These are phyloP conservation scores for Macrosiphum euphorbiae DNA, from an alignment of 2,888 invertebrate genomes.

Conservation along the genomic window DNA sequence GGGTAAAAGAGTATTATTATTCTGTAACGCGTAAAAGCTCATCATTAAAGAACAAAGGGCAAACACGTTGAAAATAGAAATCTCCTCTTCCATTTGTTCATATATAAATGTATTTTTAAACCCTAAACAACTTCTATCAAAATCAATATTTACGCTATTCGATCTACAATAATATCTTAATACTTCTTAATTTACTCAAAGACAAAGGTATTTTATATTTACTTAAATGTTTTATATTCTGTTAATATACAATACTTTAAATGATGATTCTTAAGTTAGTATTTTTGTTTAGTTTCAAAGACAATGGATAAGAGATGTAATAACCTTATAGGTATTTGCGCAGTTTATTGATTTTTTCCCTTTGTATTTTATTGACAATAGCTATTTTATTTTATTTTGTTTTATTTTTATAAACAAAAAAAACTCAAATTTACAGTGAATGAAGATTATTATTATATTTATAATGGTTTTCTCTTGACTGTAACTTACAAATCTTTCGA, in stretches of 20 bases:
- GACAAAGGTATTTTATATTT: neutral
- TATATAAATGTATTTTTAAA: neutral
- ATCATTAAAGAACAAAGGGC: slow-evolving; percentile 10
- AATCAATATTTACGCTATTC: slow-evolving; percentile 30
- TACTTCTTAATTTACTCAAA: neutral
- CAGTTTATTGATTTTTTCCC: neutral
- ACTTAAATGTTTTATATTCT: neutral
- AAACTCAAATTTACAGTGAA: neutral
- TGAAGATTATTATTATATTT: neutral
- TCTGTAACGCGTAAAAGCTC: neutral
- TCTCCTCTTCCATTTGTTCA: neutral
- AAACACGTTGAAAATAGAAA: neutral
- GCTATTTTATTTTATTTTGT: no score
- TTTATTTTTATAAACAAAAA: neutral
- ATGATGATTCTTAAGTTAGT: neutral
- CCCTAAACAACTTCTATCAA: neutral
- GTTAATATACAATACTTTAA: neutral
- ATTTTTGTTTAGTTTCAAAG: neutral
- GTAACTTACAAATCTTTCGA: neutral
- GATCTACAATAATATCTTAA: slow-evolving; percentile 16
- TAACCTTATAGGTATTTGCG: neutral
- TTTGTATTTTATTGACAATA: neutral
- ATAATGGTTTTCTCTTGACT: neutral
- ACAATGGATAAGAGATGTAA: neutral
- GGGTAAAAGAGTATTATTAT: neutral